Evolutionary conservation across 2,113 vertebrate species (phyloP).

Genomic region (Carollia perspicillata): DNA sequence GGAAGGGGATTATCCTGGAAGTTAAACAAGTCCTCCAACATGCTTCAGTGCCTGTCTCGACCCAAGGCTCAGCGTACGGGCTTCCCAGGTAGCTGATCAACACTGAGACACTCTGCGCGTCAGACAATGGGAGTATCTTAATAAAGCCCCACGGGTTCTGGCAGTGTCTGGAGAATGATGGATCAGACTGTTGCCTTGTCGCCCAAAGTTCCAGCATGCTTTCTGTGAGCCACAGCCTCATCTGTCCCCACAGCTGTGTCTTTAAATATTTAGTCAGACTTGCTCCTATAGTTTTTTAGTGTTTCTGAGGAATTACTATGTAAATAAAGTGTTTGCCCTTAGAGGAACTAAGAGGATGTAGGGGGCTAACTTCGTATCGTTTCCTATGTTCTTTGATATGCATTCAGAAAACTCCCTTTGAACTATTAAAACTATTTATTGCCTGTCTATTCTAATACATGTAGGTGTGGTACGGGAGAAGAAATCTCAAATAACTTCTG

Average conservation of each 20-base stretch:
- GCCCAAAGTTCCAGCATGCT: neutral
- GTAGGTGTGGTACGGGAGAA: neutral
- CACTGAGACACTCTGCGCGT: neutral
- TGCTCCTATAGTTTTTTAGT: neutral
- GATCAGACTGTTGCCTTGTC: neutral
- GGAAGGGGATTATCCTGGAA: neutral
- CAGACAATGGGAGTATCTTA: neutral
- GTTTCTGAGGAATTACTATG: slow-evolving; percentile 5
- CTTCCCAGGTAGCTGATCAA: neutral
- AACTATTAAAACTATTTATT: neutral
- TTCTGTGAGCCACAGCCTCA: neutral
- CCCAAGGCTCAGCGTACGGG: neutral
- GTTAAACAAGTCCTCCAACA: neutral
- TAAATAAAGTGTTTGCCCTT: slow-evolving; percentile 2
- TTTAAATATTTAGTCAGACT: neutral
- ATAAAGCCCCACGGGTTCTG: neutral
- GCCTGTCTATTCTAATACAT: neutral
- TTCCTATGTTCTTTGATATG: neutral
- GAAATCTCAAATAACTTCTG: neutral
- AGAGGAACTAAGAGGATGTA: neutral
- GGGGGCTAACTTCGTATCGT: neutral
- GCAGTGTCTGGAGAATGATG: neutral
- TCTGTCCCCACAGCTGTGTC: neutral
- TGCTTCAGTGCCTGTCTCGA: neutral
- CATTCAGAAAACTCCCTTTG: neutral